Percentiles rank a stretch among this genome's conserved stretches.
Evolutionary conservation across 1,140 invertebrate species (phyloP).

Genomic region (Habropoda laboriosa): DNA sequence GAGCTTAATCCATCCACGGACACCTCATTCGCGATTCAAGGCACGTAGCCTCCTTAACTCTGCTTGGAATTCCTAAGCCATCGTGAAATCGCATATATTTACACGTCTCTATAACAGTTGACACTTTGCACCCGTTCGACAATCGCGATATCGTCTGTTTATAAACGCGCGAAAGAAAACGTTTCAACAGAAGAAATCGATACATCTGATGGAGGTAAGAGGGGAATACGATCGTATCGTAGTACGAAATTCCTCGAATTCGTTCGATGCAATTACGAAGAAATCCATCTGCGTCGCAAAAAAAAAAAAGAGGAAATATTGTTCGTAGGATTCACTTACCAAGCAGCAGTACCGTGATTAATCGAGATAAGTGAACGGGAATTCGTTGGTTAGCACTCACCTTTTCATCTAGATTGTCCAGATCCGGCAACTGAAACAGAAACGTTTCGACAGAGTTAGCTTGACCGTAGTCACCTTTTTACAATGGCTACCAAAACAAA

Average conservation of each 20-base stretch:
- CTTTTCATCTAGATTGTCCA: slow-evolving; percentile 77
- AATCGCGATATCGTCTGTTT: no score
- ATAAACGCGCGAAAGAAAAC: not conserved
- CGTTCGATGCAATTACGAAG: not conserved
- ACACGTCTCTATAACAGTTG: not conserved
- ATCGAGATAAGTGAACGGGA: not conserved
- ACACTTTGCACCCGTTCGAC: no score
- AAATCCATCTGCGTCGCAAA: not conserved
- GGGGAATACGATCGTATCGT: not conserved
- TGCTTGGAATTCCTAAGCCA: slow-evolving; percentile 23
- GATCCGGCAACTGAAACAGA: slow-evolving; percentile 77
- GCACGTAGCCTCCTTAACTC: slow-evolving; percentile 20
- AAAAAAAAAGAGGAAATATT: not conserved
- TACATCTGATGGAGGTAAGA: no score
- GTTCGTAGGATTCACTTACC: slow-evolving; percentile 34
- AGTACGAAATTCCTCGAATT: not conserved
- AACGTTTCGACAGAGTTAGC: slow-evolving; percentile 45
- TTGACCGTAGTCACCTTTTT: not conserved
- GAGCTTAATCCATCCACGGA: slow-evolving; percentile 15
- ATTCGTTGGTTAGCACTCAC: slow-evolving; percentile 66
- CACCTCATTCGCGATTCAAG: slow-evolving; percentile 19
- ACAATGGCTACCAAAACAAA: not conserved
- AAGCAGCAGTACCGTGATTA: not conserved
- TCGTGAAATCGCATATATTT: slow-evolving; percentile 34
- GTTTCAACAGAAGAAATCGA: not conserved